Evolutionary conservation across 2,888 invertebrate species (phyloP).

Genomic region (Eretmocerus hayati): DNA sequence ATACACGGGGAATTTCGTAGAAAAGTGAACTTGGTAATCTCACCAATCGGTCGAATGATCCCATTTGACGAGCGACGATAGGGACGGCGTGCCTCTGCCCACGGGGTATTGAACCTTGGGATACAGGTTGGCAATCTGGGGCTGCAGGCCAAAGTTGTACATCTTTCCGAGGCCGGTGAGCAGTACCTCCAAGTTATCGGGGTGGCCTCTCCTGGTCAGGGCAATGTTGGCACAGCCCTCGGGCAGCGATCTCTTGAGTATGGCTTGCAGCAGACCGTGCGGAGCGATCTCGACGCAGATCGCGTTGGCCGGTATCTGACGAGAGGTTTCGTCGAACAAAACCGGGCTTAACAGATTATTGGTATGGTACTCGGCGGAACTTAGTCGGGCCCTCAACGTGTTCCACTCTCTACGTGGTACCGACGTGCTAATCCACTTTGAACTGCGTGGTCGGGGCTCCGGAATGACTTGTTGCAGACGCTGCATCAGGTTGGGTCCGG

Average conservation of each 20-base stretch:
- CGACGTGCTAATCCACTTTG: conserved; percentile 80
- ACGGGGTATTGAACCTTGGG: conserved; percentile 50
- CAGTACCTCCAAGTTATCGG: conserved; percentile 36
- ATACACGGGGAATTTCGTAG: neutral
- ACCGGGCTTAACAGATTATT: conserved; percentile 68
- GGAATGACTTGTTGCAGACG: conserved; percentile 61
- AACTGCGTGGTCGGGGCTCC: conserved; percentile 59
- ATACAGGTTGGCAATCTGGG: conserved; percentile 50
- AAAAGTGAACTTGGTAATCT: neutral
- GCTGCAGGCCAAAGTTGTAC: conserved; percentile 51
- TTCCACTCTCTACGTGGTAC: conserved; percentile 68
- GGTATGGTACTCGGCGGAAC: conserved; percentile 82
- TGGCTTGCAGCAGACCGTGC: conserved; percentile 80
- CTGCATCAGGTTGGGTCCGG: conserved; percentile 61
- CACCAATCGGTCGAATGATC: conserved; percentile 25
- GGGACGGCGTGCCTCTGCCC: conserved; percentile 52
- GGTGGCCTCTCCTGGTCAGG: conserved; percentile 63
- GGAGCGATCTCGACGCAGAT: conserved; percentile 84
- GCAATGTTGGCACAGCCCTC: conserved; percentile 65
- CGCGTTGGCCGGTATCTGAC: conserved; percentile 72
- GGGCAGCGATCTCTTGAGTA: conserved; percentile 68
- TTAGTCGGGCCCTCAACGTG: conserved; percentile 55
- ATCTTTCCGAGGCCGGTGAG: conserved; percentile 49
- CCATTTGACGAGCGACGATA: conserved; percentile 44
- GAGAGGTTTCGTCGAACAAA: conserved; percentile 76